Percentiles rank a stretch among this genome's conserved stretches.
Evolutionary conservation across 2,797 vertebrate species (phyloP).

Genomic region (Limosa lapponica): DNA sequence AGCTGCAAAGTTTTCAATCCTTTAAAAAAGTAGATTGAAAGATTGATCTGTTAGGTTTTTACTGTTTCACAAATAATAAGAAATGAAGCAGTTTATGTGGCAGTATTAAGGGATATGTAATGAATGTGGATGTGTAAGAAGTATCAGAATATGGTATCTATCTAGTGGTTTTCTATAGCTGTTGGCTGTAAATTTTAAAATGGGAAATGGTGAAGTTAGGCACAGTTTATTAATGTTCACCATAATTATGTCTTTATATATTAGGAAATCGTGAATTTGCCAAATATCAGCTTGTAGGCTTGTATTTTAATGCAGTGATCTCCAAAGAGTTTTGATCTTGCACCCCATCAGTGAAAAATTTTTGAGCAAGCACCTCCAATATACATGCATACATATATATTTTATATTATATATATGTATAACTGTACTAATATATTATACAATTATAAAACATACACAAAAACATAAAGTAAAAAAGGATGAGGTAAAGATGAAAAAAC

Average conservation of each 20-base stretch:
- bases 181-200: neutral
- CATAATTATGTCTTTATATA: neutral
- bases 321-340: neutral
- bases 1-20: neutral
- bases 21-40: neutral
- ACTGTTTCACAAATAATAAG: neutral
- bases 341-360: neutral
- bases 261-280: neutral
- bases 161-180: neutral
- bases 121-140: neutral
- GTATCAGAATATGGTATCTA: neutral
- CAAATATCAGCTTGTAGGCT: rapidly evolving
- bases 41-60: neutral
- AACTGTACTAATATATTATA: neutral
- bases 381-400: neutral
- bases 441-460: neutral
- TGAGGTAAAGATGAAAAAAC: neutral
- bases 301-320: neutral
- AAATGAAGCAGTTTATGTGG: neutral
- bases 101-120: neutral
- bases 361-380: neutral
- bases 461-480: neutral
- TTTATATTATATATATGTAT: neutral
- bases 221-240: neutral
- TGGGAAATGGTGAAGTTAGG: neutral